phyloP scores from a whole-genome alignment of 1,140 invertebrate genomes.

The Oryctes rhinoceros region DNA sequence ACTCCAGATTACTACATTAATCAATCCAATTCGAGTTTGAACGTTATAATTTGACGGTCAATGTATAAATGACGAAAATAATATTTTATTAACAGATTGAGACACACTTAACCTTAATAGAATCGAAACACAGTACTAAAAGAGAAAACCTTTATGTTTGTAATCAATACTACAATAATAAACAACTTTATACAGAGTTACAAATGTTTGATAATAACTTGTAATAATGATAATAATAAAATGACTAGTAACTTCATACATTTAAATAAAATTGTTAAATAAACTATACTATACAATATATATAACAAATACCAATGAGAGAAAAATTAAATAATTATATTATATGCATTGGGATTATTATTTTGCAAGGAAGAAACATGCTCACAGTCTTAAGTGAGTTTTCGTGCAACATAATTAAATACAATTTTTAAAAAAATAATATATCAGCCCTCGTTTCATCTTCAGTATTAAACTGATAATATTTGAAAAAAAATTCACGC shows the following conservation, averaged over 20 bases:
- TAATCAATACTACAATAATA: constrained; percentile 44
- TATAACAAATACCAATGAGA: constrained; percentile 38
- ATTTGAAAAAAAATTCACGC: neutral
- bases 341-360: neutral
- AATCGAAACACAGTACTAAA: neutral
- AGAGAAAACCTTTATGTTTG: constrained; percentile 39
- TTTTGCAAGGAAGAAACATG: too few species aligned
- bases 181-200: constrained; percentile 57
- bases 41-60: too few species aligned
- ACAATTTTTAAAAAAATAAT: constrained; percentile 7
- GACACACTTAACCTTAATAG: too few species aligned
- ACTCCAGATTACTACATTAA: too few species aligned
- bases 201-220: constrained; percentile 50
- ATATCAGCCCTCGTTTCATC: neutral
- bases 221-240: constrained; percentile 52
- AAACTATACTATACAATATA: constrained; percentile 57
- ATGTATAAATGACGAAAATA: too few species aligned
- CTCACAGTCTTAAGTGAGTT: neutral
- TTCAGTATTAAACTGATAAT: constrained; percentile 5
- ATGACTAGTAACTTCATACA: constrained; percentile 55
- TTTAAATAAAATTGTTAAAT: constrained; percentile 53
- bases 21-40: too few species aligned
- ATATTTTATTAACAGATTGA: too few species aligned
- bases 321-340: constrained; percentile 4
- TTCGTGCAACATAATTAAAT: neutral